Conservation (phyloP, 2,888 invertebrate genomes). For the Athalia cordata region DNA sequence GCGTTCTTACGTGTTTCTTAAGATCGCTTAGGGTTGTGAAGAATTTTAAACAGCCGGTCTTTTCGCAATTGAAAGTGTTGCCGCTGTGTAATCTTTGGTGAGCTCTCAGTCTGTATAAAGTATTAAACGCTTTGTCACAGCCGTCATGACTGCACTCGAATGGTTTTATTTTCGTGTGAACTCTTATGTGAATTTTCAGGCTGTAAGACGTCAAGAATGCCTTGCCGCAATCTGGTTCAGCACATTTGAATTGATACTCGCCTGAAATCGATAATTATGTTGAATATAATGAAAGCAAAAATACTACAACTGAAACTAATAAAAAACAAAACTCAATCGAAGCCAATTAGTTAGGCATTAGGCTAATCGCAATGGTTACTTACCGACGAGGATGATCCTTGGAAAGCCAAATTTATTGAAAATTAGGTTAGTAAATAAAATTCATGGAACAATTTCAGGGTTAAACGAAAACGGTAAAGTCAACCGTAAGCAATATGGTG, state of each 20-base stretch:
- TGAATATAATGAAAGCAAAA: neutral
- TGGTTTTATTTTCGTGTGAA: slow-evolving; percentile 94
- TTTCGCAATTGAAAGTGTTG: slow-evolving; percentile 93
- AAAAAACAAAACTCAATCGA: no score
- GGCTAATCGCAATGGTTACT: slow-evolving; percentile 48
- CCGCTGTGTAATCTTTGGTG: slow-evolving; percentile 95
- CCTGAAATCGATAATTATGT: slow-evolving; percentile 77
- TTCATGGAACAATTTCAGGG: neutral
- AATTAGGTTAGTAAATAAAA: neutral
- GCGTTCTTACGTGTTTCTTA: slow-evolving; percentile 94
- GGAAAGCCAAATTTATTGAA: slow-evolving; percentile 52
- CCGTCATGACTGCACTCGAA: slow-evolving; percentile 89
- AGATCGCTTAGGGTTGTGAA: slow-evolving; percentile 96
- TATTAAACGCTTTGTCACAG: slow-evolving; percentile 96
- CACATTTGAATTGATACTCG: slow-evolving; percentile 95
- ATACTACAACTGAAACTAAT: neutral
- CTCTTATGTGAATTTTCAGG: slow-evolving; percentile 94
- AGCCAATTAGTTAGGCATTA: no score
- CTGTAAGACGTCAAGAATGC: slow-evolving; percentile 96
- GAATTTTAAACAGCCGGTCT: slow-evolving; percentile 88
- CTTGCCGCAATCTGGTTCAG: slow-evolving; percentile 91
- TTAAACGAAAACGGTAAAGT: no score
- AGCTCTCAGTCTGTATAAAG: slow-evolving; percentile 91
- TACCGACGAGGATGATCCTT: slow-evolving; percentile 57
- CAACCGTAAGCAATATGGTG: no score